These are phyloP conservation scores for Cnemophilus loriae DNA, from an alignment of 2,113 vertebrate species.

Conservation along the genomic window DNA sequence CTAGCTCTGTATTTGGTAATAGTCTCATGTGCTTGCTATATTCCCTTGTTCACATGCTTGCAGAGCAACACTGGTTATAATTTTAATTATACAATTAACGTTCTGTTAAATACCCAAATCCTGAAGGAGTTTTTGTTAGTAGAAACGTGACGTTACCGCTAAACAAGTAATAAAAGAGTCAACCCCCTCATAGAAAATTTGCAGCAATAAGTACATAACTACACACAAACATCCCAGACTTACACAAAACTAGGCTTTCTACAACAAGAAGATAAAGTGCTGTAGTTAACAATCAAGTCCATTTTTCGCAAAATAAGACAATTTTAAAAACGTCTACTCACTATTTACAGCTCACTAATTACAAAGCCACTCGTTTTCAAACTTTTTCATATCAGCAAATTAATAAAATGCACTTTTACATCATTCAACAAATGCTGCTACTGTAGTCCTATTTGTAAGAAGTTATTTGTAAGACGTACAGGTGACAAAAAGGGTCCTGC, in stretches of 20 bases:
- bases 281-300: conserved; percentile 52
- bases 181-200: conserved; percentile 87
- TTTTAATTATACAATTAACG: conserved; percentile 78
- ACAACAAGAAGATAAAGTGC: conserved; percentile 58
- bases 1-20: conserved; percentile 77
- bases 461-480: conserved; percentile 52
- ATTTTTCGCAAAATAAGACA: conserved; percentile 42
- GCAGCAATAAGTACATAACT: conserved; percentile 71
- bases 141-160: conserved; percentile 99
- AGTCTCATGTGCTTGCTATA: conserved; percentile 78
- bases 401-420: conserved; percentile 21
- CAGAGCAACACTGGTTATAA: conserved; percentile 76
- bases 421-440: conserved; percentile 34
- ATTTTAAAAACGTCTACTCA: conserved; percentile 25
- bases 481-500: conserved; percentile 65
- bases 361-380: conserved; percentile 41
- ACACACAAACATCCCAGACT: conserved; percentile 70
- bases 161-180: conserved; percentile 99
- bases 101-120: conserved; percentile 75
- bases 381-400: conserved; percentile 27
- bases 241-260: conserved; percentile 69
- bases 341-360: conserved; percentile 56
- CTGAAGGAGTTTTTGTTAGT: conserved; percentile 85
- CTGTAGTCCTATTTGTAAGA: conserved; percentile 33
- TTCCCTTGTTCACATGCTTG: conserved; percentile 79